These are phyloP conservation scores for Synanceia verrucosa DNA, from an alignment of 2,797 vertebrate genomes.

Conservation along the genomic window DNA sequence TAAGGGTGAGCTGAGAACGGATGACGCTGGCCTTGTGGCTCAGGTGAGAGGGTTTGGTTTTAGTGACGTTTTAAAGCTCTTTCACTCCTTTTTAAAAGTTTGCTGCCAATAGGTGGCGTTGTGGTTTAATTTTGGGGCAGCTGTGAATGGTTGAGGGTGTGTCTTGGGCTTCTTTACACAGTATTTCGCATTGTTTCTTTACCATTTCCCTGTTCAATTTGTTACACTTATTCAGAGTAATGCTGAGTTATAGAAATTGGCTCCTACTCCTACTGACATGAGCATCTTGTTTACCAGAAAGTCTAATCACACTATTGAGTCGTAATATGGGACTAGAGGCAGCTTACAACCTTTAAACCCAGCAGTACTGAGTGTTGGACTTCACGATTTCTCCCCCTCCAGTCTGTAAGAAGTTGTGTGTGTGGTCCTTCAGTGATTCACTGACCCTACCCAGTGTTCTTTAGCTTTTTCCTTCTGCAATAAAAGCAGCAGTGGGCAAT, in stretches of 20 bases:
- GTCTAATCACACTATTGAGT: background rate
- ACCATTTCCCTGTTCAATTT: background rate
- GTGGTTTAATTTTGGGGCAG: conserved; percentile 18
- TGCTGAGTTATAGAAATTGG: no score
- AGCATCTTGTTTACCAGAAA: background rate
- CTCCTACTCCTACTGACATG: no score
- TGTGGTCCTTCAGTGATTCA: conserved; percentile 9
- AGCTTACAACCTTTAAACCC: background rate
- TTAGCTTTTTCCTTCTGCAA: background rate
- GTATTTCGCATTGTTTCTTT: background rate
- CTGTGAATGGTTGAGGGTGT: background rate
- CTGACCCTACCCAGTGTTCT: conserved; percentile 1
- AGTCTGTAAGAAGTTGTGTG: conserved; percentile 10
- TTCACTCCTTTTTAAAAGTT: conserved; percentile 12
- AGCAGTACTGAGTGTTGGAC: background rate
- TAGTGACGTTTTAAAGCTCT: no score
- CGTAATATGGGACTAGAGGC: background rate
- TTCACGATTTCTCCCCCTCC: background rate
- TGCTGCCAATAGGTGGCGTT: conserved; percentile 32
- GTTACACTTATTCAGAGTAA: background rate
- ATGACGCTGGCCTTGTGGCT: conserved; percentile 39
- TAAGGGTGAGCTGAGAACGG: conserved; percentile 14
- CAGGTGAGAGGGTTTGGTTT: conserved; percentile 23
- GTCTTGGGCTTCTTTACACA: background rate
- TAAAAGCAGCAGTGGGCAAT: conserved; percentile 18